phyloP scores from a whole-genome alignment of 2,113 vertebrate genomes.

The Petroica traversi region DNA sequence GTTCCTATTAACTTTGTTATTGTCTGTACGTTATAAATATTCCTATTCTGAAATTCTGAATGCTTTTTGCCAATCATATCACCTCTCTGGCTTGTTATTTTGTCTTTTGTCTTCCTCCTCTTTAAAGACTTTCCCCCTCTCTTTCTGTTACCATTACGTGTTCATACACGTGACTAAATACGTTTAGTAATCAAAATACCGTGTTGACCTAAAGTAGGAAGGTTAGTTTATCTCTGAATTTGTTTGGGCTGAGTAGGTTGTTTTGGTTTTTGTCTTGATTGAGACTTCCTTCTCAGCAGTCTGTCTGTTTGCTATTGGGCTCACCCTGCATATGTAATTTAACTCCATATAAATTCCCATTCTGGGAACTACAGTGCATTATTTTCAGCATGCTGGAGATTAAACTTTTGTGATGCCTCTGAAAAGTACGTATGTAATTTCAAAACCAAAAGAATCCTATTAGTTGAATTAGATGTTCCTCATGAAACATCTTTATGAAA shows the following conservation, averaged over 20 bases:
- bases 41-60: not conserved
- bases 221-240: not conserved
- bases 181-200: not conserved
- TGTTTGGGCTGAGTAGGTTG: not conserved
- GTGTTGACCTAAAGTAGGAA: not conserved
- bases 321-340: not conserved
- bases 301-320: not conserved
- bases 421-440: not conserved
- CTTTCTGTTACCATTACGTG: not conserved
- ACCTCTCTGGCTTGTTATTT: not conserved
- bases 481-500: not conserved
- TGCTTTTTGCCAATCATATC: not conserved
- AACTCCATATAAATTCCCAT: not conserved
- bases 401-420: not conserved
- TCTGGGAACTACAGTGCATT: not conserved
- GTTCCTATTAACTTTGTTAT: not conserved
- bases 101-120: not conserved
- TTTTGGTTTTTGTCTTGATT: not conserved
- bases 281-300: not conserved
- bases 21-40: not conserved
- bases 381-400: not conserved
- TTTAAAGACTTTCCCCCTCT: not conserved
- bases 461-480: slow-evolving; percentile 19
- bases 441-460: not conserved
- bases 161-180: not conserved